A percentile compares a stretch with the other conserved stretches of the same genome.
Conservation (phyloP, 2,797 vertebrate genomes). For the Enteromius treurensis region DNA sequence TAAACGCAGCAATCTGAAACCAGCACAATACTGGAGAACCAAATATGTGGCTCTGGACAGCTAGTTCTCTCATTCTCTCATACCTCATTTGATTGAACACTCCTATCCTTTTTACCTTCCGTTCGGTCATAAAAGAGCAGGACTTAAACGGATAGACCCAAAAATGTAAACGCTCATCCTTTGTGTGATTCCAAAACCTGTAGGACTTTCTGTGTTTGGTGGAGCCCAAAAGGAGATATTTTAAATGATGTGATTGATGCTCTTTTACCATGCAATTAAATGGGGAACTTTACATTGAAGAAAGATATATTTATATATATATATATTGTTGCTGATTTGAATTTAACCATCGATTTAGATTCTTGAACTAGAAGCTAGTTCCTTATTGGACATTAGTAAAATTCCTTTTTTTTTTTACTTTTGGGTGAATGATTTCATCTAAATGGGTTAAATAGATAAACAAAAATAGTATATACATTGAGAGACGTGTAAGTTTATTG, state of each 20-base stretch:
- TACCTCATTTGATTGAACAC: conserved; percentile 23
- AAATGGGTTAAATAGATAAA: not conserved
- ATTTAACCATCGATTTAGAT: not conserved
- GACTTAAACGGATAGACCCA: not conserved
- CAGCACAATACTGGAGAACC: conserved; percentile 64
- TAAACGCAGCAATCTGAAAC: conserved; percentile 72
- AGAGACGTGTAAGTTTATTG: too few relatives aligned
- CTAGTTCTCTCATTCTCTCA: conserved; percentile 46
- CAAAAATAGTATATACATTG: too few relatives aligned
- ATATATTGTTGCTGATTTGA: not conserved
- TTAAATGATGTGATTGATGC: not conserved
- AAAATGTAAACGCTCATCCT: not conserved
- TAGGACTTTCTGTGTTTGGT: not conserved
- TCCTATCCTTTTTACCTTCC: conserved; percentile 7
- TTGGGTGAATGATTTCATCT: not conserved
- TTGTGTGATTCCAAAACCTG: not conserved
- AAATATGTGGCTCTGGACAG: conserved; percentile 44
- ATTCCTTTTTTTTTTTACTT: not conserved
- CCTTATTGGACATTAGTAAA: not conserved
- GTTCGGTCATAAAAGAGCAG: conserved; percentile 7
- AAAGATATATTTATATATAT: not conserved
- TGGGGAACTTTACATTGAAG: not conserved
- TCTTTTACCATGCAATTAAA: not conserved
- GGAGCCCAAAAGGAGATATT: not conserved
- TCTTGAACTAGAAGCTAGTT: not conserved